phyloP scores from a whole-genome alignment of 2,797 vertebrate genomes.

The Chaetophractus vellerosus region DNA sequence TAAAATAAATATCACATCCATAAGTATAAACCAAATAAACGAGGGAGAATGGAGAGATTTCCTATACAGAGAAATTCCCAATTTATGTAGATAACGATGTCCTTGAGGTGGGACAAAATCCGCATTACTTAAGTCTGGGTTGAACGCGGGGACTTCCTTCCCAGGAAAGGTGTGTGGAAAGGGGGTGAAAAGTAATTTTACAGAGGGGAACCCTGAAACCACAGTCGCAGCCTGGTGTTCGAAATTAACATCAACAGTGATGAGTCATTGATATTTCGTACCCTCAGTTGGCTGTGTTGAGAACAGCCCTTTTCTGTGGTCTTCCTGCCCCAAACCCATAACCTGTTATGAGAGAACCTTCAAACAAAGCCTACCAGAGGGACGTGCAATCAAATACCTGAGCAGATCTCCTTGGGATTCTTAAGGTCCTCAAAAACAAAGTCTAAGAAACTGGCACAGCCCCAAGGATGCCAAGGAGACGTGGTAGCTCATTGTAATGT shows the following conservation, averaged over 20 bases:
- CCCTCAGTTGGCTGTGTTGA: too few relatives aligned
- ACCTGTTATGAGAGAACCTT: not conserved
- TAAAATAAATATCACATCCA: too few relatives aligned
- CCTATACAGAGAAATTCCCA: not conserved
- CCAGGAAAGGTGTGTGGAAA: too few relatives aligned
- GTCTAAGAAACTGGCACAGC: not conserved
- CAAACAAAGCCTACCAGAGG: not conserved
- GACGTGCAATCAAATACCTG: too few relatives aligned
- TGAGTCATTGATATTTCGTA: accelerated
- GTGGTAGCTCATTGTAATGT: too few relatives aligned
- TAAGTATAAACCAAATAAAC: too few relatives aligned
- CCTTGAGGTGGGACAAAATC: too few relatives aligned
- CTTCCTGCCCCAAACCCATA: not conserved
- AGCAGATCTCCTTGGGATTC: too few relatives aligned
- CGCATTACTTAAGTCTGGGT: not conserved
- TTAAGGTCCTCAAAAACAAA: too few relatives aligned
- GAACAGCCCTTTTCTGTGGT: accelerated
- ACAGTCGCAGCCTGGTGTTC: not conserved
- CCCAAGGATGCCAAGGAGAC: too few relatives aligned
- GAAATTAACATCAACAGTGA: not conserved
- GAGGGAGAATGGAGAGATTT: not conserved
- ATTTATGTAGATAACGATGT: not conserved
- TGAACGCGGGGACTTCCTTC: not conserved
- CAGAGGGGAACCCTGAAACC: not conserved
- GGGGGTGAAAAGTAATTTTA: too few relatives aligned